phyloP scores from a whole-genome alignment of 2,113 vertebrate genomes.

The Toxotes jaculatrix region DNA sequence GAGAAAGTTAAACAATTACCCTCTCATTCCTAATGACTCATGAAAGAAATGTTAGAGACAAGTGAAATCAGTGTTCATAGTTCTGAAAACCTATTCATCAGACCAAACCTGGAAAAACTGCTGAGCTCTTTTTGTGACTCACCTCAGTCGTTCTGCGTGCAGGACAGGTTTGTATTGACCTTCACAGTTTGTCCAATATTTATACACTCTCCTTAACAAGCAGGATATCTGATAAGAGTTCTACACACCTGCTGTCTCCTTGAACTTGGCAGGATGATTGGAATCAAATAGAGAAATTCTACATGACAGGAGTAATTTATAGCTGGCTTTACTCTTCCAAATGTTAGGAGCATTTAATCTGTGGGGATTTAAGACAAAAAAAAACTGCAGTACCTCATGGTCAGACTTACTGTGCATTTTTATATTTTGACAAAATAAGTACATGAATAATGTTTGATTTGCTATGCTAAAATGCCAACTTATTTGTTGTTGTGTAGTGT shows the following conservation, averaged over 20 bases:
- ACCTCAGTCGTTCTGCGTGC: conserved; percentile 22
- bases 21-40: background rate
- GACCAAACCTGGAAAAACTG: background rate
- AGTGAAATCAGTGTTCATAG: background rate
- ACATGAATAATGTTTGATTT: too few species aligned
- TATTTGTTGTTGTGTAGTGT: too few species aligned
- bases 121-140: conserved; percentile 12
- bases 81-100: background rate
- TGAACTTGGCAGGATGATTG: conserved; percentile 3
- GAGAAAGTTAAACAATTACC: background rate
- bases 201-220: conserved; percentile 55
- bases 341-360: background rate
- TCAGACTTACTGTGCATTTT: too few species aligned
- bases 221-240: conserved; percentile 63
- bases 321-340: background rate
- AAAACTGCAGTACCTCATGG: too few species aligned
- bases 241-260: conserved; percentile 15
- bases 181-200: conserved; percentile 65
- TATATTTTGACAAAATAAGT: too few species aligned
- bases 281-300: background rate
- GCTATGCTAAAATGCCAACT: too few species aligned
- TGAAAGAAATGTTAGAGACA: background rate
- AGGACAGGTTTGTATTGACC: conserved; percentile 54
- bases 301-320: background rate
- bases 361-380: background rate